Percentiles rank a stretch among this genome's conserved stretches.
Conservation (phyloP, 2,888 invertebrate genomes). For the Meliscaeva auricollis region DNA sequence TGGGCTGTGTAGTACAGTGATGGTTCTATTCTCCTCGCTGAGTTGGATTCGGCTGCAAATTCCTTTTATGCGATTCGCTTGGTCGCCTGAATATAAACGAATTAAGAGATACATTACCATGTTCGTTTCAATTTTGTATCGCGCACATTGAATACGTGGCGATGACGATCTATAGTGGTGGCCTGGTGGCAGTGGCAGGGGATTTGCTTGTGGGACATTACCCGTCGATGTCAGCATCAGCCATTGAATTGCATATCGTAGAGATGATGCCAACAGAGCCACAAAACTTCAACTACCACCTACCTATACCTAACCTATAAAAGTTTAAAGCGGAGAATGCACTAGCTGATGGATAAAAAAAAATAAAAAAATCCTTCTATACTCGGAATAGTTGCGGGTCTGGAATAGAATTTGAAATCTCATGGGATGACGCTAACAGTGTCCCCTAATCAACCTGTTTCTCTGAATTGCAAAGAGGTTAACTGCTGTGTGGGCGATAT, state of each 20-base stretch:
- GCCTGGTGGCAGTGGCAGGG: neutral
- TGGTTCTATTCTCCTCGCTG: slow-evolving; percentile 8
- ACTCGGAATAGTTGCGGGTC: neutral
- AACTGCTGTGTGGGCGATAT: slow-evolving; percentile 31
- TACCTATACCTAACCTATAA: neutral
- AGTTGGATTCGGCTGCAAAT: slow-evolving; percentile 53
- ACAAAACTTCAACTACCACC: too few relatives aligned
- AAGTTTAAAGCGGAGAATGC: neutral
- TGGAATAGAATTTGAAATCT: slow-evolving; percentile 40
- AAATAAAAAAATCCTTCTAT: neutral
- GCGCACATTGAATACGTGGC: slow-evolving; percentile 74
- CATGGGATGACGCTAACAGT: slow-evolving; percentile 48
- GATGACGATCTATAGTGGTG: slow-evolving; percentile 38
- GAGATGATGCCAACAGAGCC: slow-evolving; percentile 52
- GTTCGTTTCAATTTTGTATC: slow-evolving; percentile 73
- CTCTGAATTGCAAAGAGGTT: slow-evolving; percentile 27
- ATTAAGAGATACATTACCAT: slow-evolving; percentile 76
- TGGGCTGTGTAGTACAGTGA: neutral
- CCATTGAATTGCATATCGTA: slow-evolving; percentile 69
- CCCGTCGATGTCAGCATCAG: slow-evolving; percentile 50
- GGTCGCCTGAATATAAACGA: slow-evolving; percentile 75
- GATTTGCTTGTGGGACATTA: slow-evolving; percentile 27
- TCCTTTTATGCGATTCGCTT: slow-evolving; percentile 63
- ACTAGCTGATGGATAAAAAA: neutral
- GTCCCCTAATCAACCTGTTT: slow-evolving; percentile 59